These are phyloP conservation scores for Leptinotarsa lineolata DNA, from an alignment of 1,140 invertebrate genomes.

Conservation along the genomic window DNA sequence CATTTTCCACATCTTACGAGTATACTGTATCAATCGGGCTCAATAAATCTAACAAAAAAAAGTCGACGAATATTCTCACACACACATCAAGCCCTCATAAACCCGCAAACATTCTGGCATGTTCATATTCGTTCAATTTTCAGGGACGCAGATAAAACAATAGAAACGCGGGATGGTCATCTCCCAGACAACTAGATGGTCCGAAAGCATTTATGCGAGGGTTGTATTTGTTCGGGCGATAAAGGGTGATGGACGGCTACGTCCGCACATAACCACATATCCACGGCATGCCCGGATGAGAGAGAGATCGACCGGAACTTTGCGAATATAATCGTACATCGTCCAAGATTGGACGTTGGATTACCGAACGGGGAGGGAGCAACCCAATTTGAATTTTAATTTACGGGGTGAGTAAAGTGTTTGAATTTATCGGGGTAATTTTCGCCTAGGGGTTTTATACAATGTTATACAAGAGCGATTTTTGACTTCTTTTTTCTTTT, in stretches of 20 bases:
- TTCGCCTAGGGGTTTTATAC: slow-evolving; percentile 24
- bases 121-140: slow-evolving; percentile 12
- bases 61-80: not conserved
- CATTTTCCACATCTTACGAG: too few relatives aligned
- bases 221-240: slow-evolving; percentile 56
- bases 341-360: slow-evolving; percentile 53
- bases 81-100: not conserved
- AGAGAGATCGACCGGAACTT: slow-evolving; percentile 53
- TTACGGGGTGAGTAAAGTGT: slow-evolving; percentile 53
- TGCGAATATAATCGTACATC: slow-evolving; percentile 52
- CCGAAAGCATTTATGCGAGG: slow-evolving; percentile 50
- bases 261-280: slow-evolving; percentile 57
- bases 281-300: slow-evolving; percentile 39
- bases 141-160: slow-evolving; percentile 27
- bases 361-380: slow-evolving; percentile 43
- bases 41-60: too few relatives aligned
- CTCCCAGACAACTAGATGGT: slow-evolving; percentile 45
- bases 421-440: slow-evolving; percentile 50
- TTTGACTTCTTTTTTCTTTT: slow-evolving; percentile 11
- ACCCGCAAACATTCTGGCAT: too few relatives aligned
- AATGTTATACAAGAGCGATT: slow-evolving; percentile 19
- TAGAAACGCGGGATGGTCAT: slow-evolving; percentile 19
- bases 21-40: too few relatives aligned
- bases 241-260: slow-evolving; percentile 57
- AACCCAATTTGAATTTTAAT: slow-evolving; percentile 57